phyloP scores from a whole-genome alignment of 1,140 invertebrate species.

The Drosophila kanapiae region DNA sequence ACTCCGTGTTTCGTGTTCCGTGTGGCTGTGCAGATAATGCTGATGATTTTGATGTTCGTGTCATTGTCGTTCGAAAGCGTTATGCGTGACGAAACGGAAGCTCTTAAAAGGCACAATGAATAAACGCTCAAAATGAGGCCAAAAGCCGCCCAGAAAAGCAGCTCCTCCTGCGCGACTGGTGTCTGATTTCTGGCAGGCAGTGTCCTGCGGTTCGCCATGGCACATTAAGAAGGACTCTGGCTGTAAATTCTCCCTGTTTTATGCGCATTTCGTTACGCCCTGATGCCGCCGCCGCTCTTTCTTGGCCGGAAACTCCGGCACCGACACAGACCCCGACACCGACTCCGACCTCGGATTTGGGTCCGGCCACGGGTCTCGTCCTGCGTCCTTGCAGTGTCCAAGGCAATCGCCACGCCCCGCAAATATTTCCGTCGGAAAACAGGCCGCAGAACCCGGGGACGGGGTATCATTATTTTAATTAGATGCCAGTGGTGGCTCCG shows the following conservation, averaged over 20 bases:
- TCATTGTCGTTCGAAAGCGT: slow-evolving; percentile 74
- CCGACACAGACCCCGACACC: slow-evolving; percentile 12
- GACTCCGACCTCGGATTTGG: slow-evolving; percentile 21
- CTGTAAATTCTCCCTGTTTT: slow-evolving; percentile 74
- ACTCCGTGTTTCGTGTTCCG: slow-evolving; percentile 36
- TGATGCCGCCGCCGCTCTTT: slow-evolving; percentile 41
- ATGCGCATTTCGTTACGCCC: slow-evolving; percentile 73
- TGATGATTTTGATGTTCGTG: slow-evolving; percentile 80
- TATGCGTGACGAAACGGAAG: slow-evolving; percentile 79
- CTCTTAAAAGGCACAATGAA: slow-evolving; percentile 76
- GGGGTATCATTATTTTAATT: slow-evolving; percentile 72
- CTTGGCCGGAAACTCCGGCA: slow-evolving; percentile 46
- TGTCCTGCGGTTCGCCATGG: slow-evolving; percentile 65
- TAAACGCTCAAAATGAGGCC: slow-evolving; percentile 72
- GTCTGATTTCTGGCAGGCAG: slow-evolving; percentile 40
- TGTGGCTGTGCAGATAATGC: slow-evolving; percentile 61
- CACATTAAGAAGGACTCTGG: slow-evolving; percentile 69
- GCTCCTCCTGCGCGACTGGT: slow-evolving; percentile 29
- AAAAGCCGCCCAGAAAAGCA: slow-evolving; percentile 58
- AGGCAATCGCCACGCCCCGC: slow-evolving; percentile 59
- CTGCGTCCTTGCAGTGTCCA: slow-evolving; percentile 8
- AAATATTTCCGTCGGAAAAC: slow-evolving; percentile 60
- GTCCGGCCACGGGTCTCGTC: not conserved
- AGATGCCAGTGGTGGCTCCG: slow-evolving; percentile 43
- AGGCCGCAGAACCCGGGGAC: slow-evolving; percentile 6